These are phyloP conservation scores for Xenentodon cancila DNA, from an alignment of 2,797 vertebrate genomes.

Conservation along the genomic window DNA sequence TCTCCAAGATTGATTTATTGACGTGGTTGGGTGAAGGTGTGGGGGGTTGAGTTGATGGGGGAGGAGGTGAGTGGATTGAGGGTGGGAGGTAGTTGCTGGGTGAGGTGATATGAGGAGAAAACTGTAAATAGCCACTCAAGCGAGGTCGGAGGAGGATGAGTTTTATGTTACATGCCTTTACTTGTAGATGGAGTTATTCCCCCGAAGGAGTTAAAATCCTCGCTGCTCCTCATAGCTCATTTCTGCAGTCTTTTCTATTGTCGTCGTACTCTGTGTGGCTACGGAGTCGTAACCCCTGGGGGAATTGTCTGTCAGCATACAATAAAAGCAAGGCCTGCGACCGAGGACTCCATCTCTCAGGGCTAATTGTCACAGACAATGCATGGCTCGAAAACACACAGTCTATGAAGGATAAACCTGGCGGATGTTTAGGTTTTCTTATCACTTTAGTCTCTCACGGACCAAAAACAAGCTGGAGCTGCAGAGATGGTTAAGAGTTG, in stretches of 20 bases:
- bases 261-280: conserved; percentile 49
- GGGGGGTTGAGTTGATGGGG: conserved; percentile 58
- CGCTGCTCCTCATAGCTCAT: conserved; percentile 51
- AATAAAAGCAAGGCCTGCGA: conserved; percentile 66
- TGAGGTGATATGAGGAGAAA: conserved; percentile 67
- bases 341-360: conserved; percentile 63
- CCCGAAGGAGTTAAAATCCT: conserved; percentile 44
- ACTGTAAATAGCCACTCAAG: conserved; percentile 59
- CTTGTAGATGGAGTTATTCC: conserved; percentile 45
- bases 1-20: conserved; percentile 86
- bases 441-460: conserved; percentile 62
- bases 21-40: conserved; percentile 63
- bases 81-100: conserved; percentile 13
- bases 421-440: conserved; percentile 76
- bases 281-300: conserved; percentile 59
- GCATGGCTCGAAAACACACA: conserved; percentile 49
- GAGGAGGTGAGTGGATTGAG: conserved; percentile 16
- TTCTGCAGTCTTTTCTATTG: conserved; percentile 56
- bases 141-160: conserved; percentile 67
- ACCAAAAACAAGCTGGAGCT: conserved; percentile 46
- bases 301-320: conserved; percentile 76
- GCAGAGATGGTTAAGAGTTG: conserved; percentile 35
- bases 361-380: conserved; percentile 76
- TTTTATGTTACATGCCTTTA: conserved; percentile 52
- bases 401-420: conserved; percentile 69